These are phyloP conservation scores for Tympanoctomys barrerae DNA, from an alignment of 2,797 vertebrate genomes.

Conservation along the genomic window DNA sequence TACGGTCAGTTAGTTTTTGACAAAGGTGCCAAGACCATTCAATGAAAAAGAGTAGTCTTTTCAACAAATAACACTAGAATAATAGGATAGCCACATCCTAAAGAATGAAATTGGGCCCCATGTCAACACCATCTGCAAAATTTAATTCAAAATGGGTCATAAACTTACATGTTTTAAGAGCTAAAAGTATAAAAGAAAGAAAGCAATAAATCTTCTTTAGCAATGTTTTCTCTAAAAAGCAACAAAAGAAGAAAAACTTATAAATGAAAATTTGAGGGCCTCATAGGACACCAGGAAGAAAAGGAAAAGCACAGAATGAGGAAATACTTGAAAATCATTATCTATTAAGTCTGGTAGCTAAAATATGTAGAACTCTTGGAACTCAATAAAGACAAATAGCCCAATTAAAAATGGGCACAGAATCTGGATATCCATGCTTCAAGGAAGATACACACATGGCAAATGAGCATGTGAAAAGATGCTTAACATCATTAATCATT, in stretches of 20 bases:
- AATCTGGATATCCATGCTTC: not conserved
- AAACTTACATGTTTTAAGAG: not conserved
- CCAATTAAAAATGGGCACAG: not conserved
- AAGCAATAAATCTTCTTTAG: not conserved
- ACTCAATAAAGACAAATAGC: not conserved
- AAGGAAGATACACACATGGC: not conserved
- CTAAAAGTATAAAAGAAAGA: not conserved
- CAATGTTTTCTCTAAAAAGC: not conserved
- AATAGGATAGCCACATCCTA: not conserved
- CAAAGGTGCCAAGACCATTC: not conserved
- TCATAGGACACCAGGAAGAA: slow-evolving; percentile 11
- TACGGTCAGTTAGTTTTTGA: not conserved
- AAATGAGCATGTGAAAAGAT: not conserved
- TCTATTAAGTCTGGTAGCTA: not conserved
- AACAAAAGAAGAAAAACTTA: not conserved
- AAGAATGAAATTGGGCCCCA: not conserved
- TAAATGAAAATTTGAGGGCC: not conserved
- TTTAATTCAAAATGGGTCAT: not conserved
- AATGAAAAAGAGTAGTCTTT: not conserved
- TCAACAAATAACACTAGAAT: not conserved
- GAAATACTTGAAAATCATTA: not conserved
- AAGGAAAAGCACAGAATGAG: not conserved
- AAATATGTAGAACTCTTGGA: not conserved
- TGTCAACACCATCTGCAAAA: slow-evolving; percentile 16
- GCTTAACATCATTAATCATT: not conserved